Evolutionary conservation across 2,113 vertebrate species (phyloP), one percentile per base, ranked within the genome.

Genomic region (Capreolus pygargus): DNA sequence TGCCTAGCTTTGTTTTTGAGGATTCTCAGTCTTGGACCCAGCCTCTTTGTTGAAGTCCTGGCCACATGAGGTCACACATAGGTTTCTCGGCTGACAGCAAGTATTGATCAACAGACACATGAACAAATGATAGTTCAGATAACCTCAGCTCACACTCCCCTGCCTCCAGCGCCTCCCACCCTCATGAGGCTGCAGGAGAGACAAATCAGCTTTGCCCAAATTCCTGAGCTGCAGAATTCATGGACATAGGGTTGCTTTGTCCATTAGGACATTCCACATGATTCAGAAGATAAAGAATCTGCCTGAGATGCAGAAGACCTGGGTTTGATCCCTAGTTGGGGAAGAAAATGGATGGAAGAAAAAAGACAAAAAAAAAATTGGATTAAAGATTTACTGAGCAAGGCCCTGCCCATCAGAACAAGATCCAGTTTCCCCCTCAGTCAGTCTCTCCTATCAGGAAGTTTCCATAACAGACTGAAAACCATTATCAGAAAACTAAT

Each of bases 71-170:
- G 74, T 3, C 60, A 45, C 3, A 15, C 0, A 13, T 4, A 67
- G 74, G 23, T 52, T 21, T 30, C 11, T 17, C 33, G 7, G 4
- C 15, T 58, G 36, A 57, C 7, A 39, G 2, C 0, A 4, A 33
- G 3, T 13, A 9, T 28, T 23, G 1, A 45, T 15, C 36, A 14
- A 9, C 3, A 55, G 14, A 55, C 1, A 2, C 17, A 12, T 0
- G 58, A 61, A 30, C 25, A n/a, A 50, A 45, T 4, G 47, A 45
- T 5, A 11, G 47, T 54, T 36, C 16, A 28, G 52, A 30, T 1
- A 58, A 9, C 6, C 0, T 15, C 28, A 43, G 47, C 4, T 21
- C 28, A 33, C 10, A 28, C 4, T 17, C 61, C 21, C 39, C 7
- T 1, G 12, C 5, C 36, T 36, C 67, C 67, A 74, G 67, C 3